These are phyloP conservation scores for Hydropotes inermis DNA, from an alignment of 2,113 vertebrate species.

Conservation along the genomic window DNA sequence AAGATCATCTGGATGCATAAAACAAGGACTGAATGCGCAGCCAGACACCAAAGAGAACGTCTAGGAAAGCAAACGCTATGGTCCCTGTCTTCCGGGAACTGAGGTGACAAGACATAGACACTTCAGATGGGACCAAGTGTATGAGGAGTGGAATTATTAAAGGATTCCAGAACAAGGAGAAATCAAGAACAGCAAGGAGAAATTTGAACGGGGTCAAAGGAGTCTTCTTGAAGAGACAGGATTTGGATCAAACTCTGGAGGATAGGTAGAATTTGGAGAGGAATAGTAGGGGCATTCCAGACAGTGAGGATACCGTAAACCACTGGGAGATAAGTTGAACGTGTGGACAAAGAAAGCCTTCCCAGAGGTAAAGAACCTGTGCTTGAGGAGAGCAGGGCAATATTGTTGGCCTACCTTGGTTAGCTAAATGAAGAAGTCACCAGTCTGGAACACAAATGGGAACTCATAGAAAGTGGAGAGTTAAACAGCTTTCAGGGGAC, in stretches of 20 bases:
- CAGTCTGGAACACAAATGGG: background rate
- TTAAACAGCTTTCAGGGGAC: background rate
- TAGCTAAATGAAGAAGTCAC: background rate
- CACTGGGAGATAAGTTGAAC: background rate
- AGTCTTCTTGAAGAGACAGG: background rate
- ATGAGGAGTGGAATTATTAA: background rate
- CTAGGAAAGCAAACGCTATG: background rate
- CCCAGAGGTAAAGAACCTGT: background rate
- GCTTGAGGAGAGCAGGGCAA: background rate
- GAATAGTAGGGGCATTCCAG: background rate
- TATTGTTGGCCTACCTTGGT: background rate
- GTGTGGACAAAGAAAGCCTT: background rate
- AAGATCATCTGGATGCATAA: background rate
- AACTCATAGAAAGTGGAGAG: background rate
- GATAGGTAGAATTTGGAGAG: background rate
- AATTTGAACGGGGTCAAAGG: background rate
- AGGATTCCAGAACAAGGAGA: background rate
- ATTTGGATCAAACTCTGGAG: background rate
- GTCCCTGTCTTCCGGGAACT: background rate
- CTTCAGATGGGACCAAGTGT: background rate
- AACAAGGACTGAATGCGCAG: background rate
- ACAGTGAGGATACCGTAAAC: background rate
- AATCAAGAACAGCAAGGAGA: background rate
- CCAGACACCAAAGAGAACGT: background rate
- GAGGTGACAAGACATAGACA: background rate